A percentile compares a stretch with the other conserved stretches of the same genome.
These are phyloP conservation scores for Diacarnus erythraeanus DNA, from an alignment of 37 sponge, comb jelly and placozoan genomes.

Conservation along the genomic window DNA sequence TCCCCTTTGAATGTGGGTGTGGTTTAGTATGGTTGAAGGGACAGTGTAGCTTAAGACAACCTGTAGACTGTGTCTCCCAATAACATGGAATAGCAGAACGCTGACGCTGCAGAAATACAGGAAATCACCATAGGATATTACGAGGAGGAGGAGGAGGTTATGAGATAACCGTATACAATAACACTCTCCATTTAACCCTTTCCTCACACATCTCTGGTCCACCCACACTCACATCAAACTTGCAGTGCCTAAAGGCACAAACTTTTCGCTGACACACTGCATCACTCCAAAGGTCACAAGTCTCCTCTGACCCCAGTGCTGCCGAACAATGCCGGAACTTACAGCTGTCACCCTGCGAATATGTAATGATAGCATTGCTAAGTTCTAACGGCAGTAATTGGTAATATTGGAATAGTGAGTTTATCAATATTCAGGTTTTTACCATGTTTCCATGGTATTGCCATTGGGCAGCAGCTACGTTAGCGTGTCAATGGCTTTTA, in stretches of 20 bases:
- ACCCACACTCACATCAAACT: constrained; percentile 31
- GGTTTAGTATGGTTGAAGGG: constrained; percentile 64
- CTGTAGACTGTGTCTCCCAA: constrained; percentile 77
- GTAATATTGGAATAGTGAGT: too few relatives aligned
- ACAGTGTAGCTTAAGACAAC: constrained; percentile 77
- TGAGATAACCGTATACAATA: too few relatives aligned
- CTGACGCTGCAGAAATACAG: constrained; percentile 54
- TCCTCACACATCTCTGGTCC: too few relatives aligned
- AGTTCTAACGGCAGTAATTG: too few relatives aligned
- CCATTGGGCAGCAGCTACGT: too few relatives aligned
- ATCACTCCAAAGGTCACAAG: constrained; percentile 66
- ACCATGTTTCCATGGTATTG: too few relatives aligned
- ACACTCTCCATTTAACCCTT: too few relatives aligned
- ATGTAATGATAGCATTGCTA: background rate
- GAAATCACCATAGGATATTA: too few relatives aligned
- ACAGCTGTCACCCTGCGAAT: constrained; percentile 60
- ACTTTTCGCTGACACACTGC: constrained; percentile 45
- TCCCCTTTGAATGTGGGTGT: constrained; percentile 2
- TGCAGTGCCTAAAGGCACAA: constrained; percentile 79
- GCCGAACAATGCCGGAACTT: constrained; percentile 75
- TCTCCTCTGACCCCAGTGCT: constrained; percentile 73
- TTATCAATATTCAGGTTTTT: too few relatives aligned
- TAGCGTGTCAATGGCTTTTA: too few relatives aligned
- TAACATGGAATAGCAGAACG: constrained; percentile 70
- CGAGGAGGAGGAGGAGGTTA: too few relatives aligned